phyloP scores from a whole-genome alignment of 1,140 invertebrate species.

The Brachionus rubens region DNA sequence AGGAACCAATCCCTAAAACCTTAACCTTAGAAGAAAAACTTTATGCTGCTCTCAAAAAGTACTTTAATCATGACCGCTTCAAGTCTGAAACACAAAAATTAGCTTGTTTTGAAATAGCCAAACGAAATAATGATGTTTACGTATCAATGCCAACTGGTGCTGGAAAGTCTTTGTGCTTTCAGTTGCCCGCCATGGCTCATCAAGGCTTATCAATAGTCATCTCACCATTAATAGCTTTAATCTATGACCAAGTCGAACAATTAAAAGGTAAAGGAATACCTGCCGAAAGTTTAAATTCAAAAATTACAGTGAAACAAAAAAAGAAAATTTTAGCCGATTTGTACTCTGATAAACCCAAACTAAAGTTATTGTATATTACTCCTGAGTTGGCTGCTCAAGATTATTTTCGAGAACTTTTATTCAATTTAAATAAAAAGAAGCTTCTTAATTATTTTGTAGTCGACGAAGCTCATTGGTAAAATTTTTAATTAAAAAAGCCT shows the following conservation, averaged over 20 bases:
- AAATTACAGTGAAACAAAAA: constrained; percentile 18
- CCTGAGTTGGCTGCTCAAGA: constrained; percentile 42
- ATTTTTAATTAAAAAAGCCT: background rate
- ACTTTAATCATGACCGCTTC: constrained; percentile 31
- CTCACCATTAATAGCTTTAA: constrained; percentile 85
- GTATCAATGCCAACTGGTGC: constrained; percentile 72
- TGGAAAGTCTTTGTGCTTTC: constrained; percentile 93
- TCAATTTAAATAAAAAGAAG: constrained; percentile 28
- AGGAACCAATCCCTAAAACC: background rate
- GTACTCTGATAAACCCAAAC: background rate
- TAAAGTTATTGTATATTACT: constrained; percentile 35
- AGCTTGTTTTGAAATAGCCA: constrained; percentile 44
- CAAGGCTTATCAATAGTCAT: constrained; percentile 79
- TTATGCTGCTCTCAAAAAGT: constrained; percentile 30
- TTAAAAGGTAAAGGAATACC: constrained; percentile 59
- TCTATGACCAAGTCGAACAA: constrained; percentile 80
- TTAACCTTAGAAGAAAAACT: constrained; percentile 36
- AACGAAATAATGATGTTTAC: constrained; percentile 69
- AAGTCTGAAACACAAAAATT: constrained; percentile 32
- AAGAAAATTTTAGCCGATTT: constrained; percentile 35
- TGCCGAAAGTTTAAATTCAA: constrained; percentile 58
- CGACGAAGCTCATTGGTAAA: constrained; percentile 35
- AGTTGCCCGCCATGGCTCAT: constrained; percentile 73
- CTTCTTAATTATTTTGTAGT: constrained; percentile 41
- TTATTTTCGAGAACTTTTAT: constrained; percentile 22